Percentiles rank a stretch among this genome's conserved stretches.
These are phyloP conservation scores for Tragulus kanchil DNA, from an alignment of 2,113 vertebrate species.

Conservation along the genomic window DNA sequence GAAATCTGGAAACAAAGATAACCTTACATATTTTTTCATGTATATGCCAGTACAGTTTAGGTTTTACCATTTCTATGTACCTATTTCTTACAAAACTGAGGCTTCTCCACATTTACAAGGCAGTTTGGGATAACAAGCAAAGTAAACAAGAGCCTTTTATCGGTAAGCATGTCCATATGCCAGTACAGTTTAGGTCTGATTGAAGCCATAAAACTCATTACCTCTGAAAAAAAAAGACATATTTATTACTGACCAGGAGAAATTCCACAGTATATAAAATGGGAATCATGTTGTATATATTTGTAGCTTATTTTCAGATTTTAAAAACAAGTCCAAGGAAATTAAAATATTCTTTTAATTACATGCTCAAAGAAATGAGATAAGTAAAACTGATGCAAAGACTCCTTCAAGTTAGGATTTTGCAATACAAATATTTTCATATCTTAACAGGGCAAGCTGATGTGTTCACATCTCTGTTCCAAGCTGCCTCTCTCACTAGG, in stretches of 20 bases:
- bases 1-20: slow-evolving; percentile 50
- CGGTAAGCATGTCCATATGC: slow-evolving; percentile 60
- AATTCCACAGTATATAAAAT: slow-evolving; percentile 21
- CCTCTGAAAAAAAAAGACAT: slow-evolving; percentile 69
- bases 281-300: slow-evolving; percentile 55
- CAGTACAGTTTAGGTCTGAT: slow-evolving; percentile 68
- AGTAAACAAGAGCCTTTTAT: slow-evolving; percentile 72
- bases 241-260: slow-evolving; percentile 73
- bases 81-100: slow-evolving; percentile 55
- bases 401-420: slow-evolving; percentile 77
- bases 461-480: slow-evolving; percentile 73
- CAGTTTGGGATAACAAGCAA: slow-evolving; percentile 68
- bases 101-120: slow-evolving; percentile 70
- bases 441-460: slow-evolving; percentile 75
- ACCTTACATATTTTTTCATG: too few relatives aligned
- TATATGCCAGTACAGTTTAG: too few relatives aligned
- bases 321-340: slow-evolving; percentile 62
- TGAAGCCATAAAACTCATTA: slow-evolving; percentile 68
- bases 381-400: slow-evolving; percentile 74
- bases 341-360: slow-evolving; percentile 72
- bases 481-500: slow-evolving; percentile 66
- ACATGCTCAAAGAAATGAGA: slow-evolving; percentile 69
- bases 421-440: slow-evolving; percentile 80
- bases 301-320: slow-evolving; percentile 60
- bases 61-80: slow-evolving; percentile 65